Evolutionary conservation across 2,888 invertebrate genomes (phyloP).

Genomic region (Ariolimax columbianus): DNA sequence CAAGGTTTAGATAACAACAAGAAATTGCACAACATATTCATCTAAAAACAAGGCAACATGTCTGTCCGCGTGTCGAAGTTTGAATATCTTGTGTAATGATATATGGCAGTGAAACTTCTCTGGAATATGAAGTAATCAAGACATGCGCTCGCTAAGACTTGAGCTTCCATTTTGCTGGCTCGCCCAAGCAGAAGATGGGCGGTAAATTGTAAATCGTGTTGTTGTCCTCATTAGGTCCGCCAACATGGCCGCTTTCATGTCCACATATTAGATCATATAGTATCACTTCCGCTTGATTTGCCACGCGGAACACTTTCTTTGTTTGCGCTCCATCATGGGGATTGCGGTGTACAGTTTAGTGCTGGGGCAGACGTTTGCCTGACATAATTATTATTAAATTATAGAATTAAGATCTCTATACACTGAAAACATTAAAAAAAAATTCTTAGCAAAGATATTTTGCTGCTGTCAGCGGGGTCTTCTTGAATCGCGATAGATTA

Average conservation of each 20-base stretch:
- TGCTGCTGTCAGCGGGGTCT: neutral
- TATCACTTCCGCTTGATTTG: neutral
- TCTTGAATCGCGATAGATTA: neutral
- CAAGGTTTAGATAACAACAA: no score
- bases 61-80: neutral
- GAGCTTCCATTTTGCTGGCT: neutral
- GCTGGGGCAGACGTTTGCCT: neutral
- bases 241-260: neutral
- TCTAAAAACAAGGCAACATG: no score
- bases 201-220: neutral
- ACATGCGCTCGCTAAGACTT: no score
- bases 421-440: neutral
- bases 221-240: neutral
- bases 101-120: neutral
- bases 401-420: neutral
- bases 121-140: conserved; percentile 3
- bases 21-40: no score
- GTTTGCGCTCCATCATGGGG: neutral
- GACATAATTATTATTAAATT: neutral
- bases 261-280: neutral
- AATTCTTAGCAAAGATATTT: neutral
- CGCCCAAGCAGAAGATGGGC: neutral
- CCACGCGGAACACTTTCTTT: neutral
- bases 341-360: neutral
- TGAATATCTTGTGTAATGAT: neutral